phyloP scores from a whole-genome alignment of 2,113 vertebrate genomes.

The Accipiter cooperii region DNA sequence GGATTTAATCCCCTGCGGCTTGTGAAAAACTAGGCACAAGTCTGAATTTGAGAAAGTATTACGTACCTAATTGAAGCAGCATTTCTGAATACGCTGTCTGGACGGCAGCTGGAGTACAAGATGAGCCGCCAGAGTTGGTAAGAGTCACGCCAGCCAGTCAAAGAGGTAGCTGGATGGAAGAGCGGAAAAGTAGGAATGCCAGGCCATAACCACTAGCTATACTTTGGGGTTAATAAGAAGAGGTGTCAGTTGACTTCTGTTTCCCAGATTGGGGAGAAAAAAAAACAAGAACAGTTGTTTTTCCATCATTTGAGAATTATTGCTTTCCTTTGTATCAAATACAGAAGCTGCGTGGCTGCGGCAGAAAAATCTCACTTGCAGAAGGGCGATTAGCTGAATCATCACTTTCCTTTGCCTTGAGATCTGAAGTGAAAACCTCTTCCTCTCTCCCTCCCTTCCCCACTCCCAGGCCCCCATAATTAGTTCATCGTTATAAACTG shows the following conservation, averaged over 20 bases:
- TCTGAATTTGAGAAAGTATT: neutral
- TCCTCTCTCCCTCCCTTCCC: neutral
- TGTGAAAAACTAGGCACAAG: neutral
- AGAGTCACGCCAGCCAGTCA: neutral
- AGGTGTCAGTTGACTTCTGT: neutral
- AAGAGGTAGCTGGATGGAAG: neutral
- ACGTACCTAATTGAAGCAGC: neutral
- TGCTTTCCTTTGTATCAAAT: neutral
- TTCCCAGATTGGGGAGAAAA: neutral
- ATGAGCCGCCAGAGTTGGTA: neutral
- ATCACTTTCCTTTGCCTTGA: neutral
- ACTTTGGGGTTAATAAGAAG: neutral
- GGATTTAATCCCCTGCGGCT: neutral
- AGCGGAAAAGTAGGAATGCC: accelerated
- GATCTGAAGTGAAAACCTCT: neutral
- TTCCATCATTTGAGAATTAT: neutral
- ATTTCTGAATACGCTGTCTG: neutral
- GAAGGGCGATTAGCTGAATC: neutral
- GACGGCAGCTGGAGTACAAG: neutral
- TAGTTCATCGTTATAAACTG: neutral
- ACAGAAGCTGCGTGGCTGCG: neutral
- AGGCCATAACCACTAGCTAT: neutral
- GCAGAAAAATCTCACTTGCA: neutral
- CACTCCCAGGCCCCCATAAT: neutral
- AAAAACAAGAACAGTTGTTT: neutral